phyloP scores from a whole-genome alignment of 2,797 vertebrate genomes.

The Forpus xanthops region DNA sequence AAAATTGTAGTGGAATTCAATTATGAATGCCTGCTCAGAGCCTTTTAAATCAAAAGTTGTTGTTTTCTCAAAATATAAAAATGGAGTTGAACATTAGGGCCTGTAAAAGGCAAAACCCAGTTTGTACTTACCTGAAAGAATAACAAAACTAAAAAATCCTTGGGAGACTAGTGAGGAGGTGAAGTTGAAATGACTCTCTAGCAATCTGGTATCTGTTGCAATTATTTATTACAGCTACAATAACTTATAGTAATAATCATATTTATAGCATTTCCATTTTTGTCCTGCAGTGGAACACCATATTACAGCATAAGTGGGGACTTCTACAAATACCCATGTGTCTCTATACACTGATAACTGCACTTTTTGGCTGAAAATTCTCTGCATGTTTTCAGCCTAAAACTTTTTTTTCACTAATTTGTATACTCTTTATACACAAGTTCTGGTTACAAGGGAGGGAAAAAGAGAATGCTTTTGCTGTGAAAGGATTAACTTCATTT shows the following conservation, averaged over 20 bases:
- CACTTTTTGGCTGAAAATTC: background rate
- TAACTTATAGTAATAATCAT: background rate
- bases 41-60: conserved; percentile 50
- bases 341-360: background rate
- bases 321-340: background rate
- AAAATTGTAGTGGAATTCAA: conserved; percentile 66
- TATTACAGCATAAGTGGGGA: background rate
- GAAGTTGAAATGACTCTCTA: conserved; percentile 4
- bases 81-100: conserved; percentile 7
- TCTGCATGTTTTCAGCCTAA: background rate
- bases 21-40: conserved; percentile 49
- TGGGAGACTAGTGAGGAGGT: background rate
- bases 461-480: background rate
- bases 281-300: background rate
- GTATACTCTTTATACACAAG: background rate
- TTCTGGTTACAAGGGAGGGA: background rate
- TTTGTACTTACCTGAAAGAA: conserved; percentile 20
- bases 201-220: background rate
- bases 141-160: conserved; percentile 18
- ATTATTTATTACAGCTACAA: background rate
- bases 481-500: background rate
- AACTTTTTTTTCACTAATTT: background rate
- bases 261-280: background rate
- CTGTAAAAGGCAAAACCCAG: background rate
- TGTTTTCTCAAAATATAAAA: conserved; percentile 21